phyloP scores from a whole-genome alignment of 2,888 invertebrate genomes.

The Caenorhabditis sulstoni region DNA sequence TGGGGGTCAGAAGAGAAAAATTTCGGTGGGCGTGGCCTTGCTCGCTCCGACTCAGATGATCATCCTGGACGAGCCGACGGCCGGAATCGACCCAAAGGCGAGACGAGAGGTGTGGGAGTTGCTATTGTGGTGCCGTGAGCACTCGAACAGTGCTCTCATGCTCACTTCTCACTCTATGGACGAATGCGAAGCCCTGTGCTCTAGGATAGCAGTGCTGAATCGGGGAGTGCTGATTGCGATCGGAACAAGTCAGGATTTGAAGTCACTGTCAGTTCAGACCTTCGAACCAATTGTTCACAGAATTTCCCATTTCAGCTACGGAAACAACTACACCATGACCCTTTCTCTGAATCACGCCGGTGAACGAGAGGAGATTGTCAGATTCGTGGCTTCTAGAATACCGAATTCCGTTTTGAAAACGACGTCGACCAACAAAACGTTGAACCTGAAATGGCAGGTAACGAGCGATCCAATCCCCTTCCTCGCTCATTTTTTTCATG shows the following conservation, averaged over 20 bases:
- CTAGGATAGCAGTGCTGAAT: slow-evolving; percentile 78
- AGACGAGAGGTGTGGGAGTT: slow-evolving; percentile 84
- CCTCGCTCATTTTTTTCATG: not conserved
- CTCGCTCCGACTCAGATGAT: slow-evolving; percentile 86
- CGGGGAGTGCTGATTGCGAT: slow-evolving; percentile 76
- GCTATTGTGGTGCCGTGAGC: slow-evolving; percentile 61
- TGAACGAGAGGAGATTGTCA: slow-evolving; percentile 28
- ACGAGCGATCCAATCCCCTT: no score
- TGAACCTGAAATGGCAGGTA: slow-evolving; percentile 67
- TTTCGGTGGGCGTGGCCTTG: slow-evolving; percentile 88
- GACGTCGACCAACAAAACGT: slow-evolving; percentile 50
- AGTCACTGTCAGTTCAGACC: slow-evolving; percentile 65
- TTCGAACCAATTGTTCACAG: not conserved
- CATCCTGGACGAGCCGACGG: slow-evolving; percentile 83
- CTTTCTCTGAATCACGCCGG: slow-evolving; percentile 37
- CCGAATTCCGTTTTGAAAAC: slow-evolving; percentile 58
- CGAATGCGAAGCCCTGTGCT: slow-evolving; percentile 78
- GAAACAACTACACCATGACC: slow-evolving; percentile 73
- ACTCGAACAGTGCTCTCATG: slow-evolving; percentile 70
- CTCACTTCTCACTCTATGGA: slow-evolving; percentile 76
- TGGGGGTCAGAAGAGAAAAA: slow-evolving; percentile 89
- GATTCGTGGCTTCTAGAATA: slow-evolving; percentile 26
- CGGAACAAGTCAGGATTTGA: slow-evolving; percentile 77
- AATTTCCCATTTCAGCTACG: slow-evolving; percentile 58
- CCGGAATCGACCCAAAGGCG: slow-evolving; percentile 84